Evolutionary conservation across 2,113 vertebrate genomes (phyloP), one percentile per base, ranked within the genome.

Genomic region (Proteles cristata): DNA sequence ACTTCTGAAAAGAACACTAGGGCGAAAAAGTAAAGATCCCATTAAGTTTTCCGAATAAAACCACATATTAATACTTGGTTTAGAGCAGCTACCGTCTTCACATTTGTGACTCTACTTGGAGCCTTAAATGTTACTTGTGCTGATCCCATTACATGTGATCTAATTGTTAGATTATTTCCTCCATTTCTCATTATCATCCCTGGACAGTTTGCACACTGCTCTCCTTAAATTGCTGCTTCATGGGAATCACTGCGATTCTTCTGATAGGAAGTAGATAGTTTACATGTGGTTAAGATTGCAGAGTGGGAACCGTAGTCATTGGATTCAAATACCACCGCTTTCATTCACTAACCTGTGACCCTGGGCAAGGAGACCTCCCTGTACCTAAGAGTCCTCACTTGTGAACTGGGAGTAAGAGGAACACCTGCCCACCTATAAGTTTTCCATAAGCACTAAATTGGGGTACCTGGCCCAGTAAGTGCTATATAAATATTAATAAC

Each of bases 1-100:
- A 93, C 43, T 91, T 88, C 50, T 91, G 7, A 69, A 93, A 95
- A 82, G 61, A 82, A 7, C n/a, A 79, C 26, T 66, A 61, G 28
- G 5, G 12, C 7, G 28, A 10, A 4, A 28, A 77, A 33, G 14
- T 23, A 25, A 87, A 76, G 53, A 31, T 53, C 31, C 43, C 66
- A 28, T 88, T n/a, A 87, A 39, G 11, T 74, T 85, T 90, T 91
- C 35, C 31, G 86, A 14, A 28, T 61, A 69, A 66, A 58, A 66
- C 5, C 45, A 68, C 11, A 31, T 80, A 53, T 19, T 66, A 86
- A 55, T 21, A 68, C 14, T 63, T 68, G 10, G 58, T 16, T 88
- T 33, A 50, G 33, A 68, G 14, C 19, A 83, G 66, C 58, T 58
- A 87, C 58, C 19, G 21, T 82, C 39, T 66, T 5, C 5, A 74